Evolutionary conservation across 2,113 vertebrate genomes (phyloP), one percentile per base, ranked within the genome.

Genomic region (Salminus brasiliensis): DNA sequence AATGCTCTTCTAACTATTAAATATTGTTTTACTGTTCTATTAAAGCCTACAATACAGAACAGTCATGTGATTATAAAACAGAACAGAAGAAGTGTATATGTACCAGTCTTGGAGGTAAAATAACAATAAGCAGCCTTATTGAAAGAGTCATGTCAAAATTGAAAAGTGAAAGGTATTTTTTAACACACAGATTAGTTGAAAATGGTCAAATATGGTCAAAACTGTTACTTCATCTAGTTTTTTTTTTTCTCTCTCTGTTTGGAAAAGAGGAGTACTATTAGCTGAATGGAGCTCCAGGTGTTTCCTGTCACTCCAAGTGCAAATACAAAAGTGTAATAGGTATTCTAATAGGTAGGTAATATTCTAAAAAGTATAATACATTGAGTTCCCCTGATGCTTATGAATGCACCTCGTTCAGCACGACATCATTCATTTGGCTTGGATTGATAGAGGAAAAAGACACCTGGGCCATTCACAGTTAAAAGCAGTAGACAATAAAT

Each of bases 291-390:
- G 29, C 59, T 32, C 18, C 29, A 63, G 59, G 59, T 63, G 30
- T 15, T n/a, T n/a, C n/a, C n/a, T n/a, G n/a, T n/a, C n/a, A n/a
- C n/a, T 34, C 29, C 30, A 34, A 63, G 29, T 7, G 29, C 59
- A 63, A 34, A 63, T 34, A 1, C 30, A 34, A 29, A 63, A 34
- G 11, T 34, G 30, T 63, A 34, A 16, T 60, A 21, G 16, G 21
- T 60, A 60, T 63, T 63, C 30, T 63, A 32, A 63, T 34, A 63
- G 4, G 43, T n/a, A n/a, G n/a, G n/a, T n/a, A n/a, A n/a, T n/a
- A n/a, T n/a, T n/a, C n/a, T 45, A 45, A 52, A 15, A 18, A 34
- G 15, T 6, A 63, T 60, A 32, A 34, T 63, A 16, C 59, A 34
- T 18, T 52, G 47, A 18, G 21, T 63, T 63, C 59, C 34, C 27